Percentiles rank a stretch among this genome's conserved stretches.
These are phyloP conservation scores for Proteles cristata DNA, from an alignment of 2,113 vertebrate genomes.

Conservation along the genomic window DNA sequence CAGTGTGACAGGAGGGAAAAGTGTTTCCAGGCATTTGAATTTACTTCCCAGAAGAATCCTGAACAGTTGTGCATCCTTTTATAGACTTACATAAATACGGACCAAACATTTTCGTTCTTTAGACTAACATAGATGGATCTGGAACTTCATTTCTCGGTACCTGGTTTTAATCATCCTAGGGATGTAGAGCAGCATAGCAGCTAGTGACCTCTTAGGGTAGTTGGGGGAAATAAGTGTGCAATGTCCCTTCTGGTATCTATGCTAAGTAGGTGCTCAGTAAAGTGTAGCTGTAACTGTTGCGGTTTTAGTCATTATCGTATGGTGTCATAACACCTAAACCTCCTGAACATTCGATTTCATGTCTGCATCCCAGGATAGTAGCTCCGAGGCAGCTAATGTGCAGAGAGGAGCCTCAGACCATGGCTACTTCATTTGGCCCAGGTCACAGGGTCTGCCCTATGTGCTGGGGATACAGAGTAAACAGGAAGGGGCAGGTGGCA, in stretches of 20 bases:
- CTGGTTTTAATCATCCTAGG: background rate
- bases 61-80: background rate
- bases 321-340: background rate
- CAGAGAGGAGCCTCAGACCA: background rate
- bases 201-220: background rate
- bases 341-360: background rate
- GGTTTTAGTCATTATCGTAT: background rate
- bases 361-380: background rate
- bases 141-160: background rate
- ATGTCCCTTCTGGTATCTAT: background rate
- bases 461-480: background rate
- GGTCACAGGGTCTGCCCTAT: background rate
- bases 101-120: background rate
- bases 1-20: background rate
- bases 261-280: background rate
- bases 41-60: background rate
- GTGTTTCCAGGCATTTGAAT: background rate
- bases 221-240: background rate
- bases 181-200: background rate
- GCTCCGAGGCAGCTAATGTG: background rate
- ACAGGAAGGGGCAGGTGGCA: background rate
- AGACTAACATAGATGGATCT: background rate
- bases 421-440: fast-evolving
- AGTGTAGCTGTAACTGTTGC: background rate
- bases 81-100: background rate